Evolutionary conservation across 2,797 vertebrate genomes (phyloP).

Genomic region (Eptatretus atami): DNA sequence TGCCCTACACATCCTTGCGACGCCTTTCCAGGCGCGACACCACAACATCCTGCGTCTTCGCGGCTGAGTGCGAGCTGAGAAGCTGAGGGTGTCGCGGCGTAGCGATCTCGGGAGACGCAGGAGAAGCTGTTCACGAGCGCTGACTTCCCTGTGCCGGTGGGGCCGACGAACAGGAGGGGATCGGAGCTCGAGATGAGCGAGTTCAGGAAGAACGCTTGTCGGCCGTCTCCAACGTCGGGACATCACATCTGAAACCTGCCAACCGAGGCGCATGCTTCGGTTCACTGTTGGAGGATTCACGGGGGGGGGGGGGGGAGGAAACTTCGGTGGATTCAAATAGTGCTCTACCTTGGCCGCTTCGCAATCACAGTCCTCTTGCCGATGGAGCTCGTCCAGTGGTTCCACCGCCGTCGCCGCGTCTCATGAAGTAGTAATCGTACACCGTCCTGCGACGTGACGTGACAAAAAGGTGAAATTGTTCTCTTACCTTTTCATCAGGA

Average conservation of each 20-base stretch:
- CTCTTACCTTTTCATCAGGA: too few relatives aligned
- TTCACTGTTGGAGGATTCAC: too few relatives aligned
- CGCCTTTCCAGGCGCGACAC: constrained; percentile 41
- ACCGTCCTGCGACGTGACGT: constrained; percentile 27
- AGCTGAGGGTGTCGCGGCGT: constrained; percentile 44
- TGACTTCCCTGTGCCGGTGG: constrained; percentile 72
- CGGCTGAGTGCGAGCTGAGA: constrained; percentile 69
- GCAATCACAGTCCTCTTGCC: constrained; percentile 30
- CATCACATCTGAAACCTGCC: constrained; percentile 57
- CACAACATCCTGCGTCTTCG: constrained; percentile 60
- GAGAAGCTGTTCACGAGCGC: constrained; percentile 42
- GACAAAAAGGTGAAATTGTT: too few relatives aligned
- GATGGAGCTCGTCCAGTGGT: constrained; percentile 37
- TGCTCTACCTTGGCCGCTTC: constrained; percentile 26
- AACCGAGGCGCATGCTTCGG: not conserved
- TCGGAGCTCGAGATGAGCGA: constrained; percentile 34
- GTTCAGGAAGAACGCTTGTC: constrained; percentile 46
- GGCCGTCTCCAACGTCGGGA: constrained; percentile 56
- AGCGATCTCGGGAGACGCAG: constrained; percentile 35
- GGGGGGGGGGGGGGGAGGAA: too few relatives aligned
- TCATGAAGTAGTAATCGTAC: constrained; percentile 59
- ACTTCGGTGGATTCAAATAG: not conserved
- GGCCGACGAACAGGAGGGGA: constrained; percentile 42
- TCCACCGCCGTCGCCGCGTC: constrained; percentile 36
- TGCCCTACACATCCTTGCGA: constrained; percentile 46